These are phyloP conservation scores for Gymnoscelis rufifasciata DNA, from an alignment of 2,888 invertebrate species.

Conservation along the genomic window DNA sequence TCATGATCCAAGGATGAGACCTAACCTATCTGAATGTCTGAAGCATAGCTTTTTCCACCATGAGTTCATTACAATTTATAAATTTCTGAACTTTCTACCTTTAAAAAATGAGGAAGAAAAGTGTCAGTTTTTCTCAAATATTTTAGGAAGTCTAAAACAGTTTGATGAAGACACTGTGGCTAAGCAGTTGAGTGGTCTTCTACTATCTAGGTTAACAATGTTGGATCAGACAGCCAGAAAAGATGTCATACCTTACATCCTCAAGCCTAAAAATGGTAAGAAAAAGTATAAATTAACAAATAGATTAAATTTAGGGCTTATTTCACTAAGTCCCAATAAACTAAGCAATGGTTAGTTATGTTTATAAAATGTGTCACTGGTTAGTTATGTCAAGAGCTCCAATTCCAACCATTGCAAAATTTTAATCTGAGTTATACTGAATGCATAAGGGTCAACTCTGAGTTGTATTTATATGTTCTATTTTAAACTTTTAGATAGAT, in stretches of 20 bases:
- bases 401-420: no score
- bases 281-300: neutral
- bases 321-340: no score
- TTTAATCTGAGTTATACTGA: no score
- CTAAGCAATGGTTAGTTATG: no score
- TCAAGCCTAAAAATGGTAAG: constrained; percentile 84
- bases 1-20: constrained; percentile 81
- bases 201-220: constrained; percentile 91
- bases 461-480: no score
- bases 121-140: constrained; percentile 85
- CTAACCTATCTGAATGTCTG: constrained; percentile 82
- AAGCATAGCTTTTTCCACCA: constrained; percentile 90
- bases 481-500: constrained; percentile 49
- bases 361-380: no score
- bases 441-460: no score
- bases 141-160: constrained; percentile 82
- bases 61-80: constrained; percentile 90
- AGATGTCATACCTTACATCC: constrained; percentile 83
- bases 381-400: no score
- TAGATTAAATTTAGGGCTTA: no score
- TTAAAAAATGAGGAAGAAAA: constrained; percentile 88
- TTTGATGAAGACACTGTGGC: constrained; percentile 91
- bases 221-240: constrained; percentile 88
- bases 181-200: constrained; percentile 85
- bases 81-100: constrained; percentile 89